Evolutionary conservation across 2,113 vertebrate species (phyloP).

Genomic region (Ivindomyrus marchei): DNA sequence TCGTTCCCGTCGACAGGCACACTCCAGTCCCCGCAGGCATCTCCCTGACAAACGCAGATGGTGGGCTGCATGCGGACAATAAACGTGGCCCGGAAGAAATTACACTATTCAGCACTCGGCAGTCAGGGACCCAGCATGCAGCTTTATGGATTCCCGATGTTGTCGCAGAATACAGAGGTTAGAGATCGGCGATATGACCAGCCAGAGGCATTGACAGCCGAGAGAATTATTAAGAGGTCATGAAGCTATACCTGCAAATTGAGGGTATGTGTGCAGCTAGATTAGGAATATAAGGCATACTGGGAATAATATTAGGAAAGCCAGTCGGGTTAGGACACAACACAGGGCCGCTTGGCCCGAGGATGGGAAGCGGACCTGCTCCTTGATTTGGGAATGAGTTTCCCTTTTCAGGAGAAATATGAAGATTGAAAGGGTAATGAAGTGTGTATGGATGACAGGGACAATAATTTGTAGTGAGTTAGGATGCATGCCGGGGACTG

Average conservation of each 20-base stretch:
- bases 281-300: neutral
- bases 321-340: neutral
- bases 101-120: neutral
- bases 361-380: neutral
- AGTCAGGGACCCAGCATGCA: neutral
- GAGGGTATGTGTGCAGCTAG: neutral
- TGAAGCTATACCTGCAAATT: neutral
- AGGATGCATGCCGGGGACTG: neutral
- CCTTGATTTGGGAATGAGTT: neutral
- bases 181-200: neutral
- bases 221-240: neutral
- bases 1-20: neutral
- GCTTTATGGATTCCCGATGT: neutral
- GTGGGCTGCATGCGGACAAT: neutral
- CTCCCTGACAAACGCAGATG: neutral
- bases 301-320: neutral
- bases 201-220: neutral
- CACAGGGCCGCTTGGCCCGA: neutral
- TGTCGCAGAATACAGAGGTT: slow-evolving; percentile 10
- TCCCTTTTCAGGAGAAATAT: neutral
- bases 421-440: neutral
- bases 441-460: neutral
- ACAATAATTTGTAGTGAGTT: neutral
- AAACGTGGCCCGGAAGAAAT: neutral
- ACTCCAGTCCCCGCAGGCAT: neutral